These are phyloP conservation scores for Falco berigora DNA, from an alignment of 2,797 vertebrate species.

Conservation along the genomic window DNA sequence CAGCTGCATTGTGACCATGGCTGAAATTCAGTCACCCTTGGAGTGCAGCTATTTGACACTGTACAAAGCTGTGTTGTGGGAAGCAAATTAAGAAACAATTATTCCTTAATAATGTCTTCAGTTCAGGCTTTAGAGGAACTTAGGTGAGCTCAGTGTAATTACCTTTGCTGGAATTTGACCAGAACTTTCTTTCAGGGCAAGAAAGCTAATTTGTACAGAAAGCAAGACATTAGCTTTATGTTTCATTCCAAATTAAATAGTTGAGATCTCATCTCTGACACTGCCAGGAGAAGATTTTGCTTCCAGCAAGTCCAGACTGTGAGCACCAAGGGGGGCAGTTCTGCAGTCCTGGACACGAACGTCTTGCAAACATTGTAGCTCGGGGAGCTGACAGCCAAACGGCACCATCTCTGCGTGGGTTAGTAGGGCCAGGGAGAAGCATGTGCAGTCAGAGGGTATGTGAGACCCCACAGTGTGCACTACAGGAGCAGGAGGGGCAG, in stretches of 20 bases:
- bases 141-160: not conserved
- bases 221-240: not conserved
- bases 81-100: not conserved
- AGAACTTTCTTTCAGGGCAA: not conserved
- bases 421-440: not conserved
- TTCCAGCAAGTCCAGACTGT: not conserved
- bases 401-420: not conserved
- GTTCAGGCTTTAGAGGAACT: not conserved
- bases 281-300: not conserved
- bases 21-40: not conserved
- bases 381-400: not conserved
- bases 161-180: not conserved
- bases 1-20: not conserved
- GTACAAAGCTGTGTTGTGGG: not conserved
- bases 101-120: not conserved
- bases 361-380: not conserved
- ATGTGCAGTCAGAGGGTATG: not conserved
- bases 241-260: not conserved
- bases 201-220: not conserved
- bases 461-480: not conserved
- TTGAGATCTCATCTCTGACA: not conserved
- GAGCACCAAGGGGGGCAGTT: not conserved
- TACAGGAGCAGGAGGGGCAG: not conserved
- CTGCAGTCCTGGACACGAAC: rapidly evolving
- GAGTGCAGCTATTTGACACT: not conserved